Evolutionary conservation across 1,140 invertebrate genomes (phyloP), one percentile per base, ranked within the genome.

Genomic region (Ericerus pela): DNA sequence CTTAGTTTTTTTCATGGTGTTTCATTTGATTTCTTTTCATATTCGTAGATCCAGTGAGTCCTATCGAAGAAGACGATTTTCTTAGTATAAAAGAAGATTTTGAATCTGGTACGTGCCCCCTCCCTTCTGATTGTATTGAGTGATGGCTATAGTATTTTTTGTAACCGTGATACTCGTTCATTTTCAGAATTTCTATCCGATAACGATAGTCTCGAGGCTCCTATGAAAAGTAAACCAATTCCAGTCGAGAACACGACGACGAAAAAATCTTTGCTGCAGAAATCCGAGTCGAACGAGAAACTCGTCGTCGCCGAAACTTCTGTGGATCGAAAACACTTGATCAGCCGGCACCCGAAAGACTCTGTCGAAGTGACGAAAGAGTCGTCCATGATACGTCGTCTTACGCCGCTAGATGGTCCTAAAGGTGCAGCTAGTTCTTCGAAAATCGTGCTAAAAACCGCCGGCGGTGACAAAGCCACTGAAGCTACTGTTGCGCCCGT

Each of bases 51-150:
- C n/a, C n/a, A n/a, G n/a, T n/a, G n/a, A n/a, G n/a, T n/a, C n/a
- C n/a, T n/a, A n/a, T n/a, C n/a, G n/a, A n/a, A n/a, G 75, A 78
- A 66, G 75, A 78, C 57, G 76, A 80, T 61, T 74, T 75, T 65
- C 67, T 76, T 31, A 80, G 75, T 66, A 69, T 81, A 8, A 75
- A 75, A 60, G 70, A 69, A 11, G 72, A 69, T 22, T 68, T 67
- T 47, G 67, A 68, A 58, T 55, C 62, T 29, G 61, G 61, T 63
- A 53, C 51, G 54, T 54, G 12, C 26, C 37, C n/a, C n/a, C n/a
- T n/a, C n/a, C n/a, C n/a, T n/a, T n/a, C n/a, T n/a, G n/a, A n/a
- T n/a, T 6, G 16, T 41, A 16, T 8, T 41, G 6, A 41, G 20
- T 8, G n/a, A n/a, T n/a, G n/a, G n/a, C n/a, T n/a, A n/a, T n/a